phyloP scores from a whole-genome alignment of 2,888 invertebrate species.

The Furcula furcula region DNA sequence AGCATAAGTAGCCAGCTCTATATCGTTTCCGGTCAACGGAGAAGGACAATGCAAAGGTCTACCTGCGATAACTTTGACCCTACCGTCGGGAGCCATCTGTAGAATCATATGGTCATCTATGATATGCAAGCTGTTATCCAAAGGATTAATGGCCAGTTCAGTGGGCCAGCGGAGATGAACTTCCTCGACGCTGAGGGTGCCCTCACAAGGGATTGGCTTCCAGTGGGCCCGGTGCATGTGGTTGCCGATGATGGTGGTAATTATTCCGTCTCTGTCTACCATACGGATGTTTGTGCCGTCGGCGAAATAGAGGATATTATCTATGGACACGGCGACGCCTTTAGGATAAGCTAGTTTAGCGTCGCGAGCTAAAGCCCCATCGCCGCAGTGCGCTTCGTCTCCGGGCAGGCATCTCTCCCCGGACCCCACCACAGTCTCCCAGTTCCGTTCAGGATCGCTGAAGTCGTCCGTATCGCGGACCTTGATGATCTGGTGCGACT shows the following conservation, averaged over 20 bases:
- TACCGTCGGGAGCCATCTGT: conserved; percentile 94
- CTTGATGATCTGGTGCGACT: conserved; percentile 95
- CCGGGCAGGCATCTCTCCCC: conserved; percentile 96
- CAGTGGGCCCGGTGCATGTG: conserved; percentile 96
- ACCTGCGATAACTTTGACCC: conserved; percentile 96
- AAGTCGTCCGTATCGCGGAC: conserved; percentile 92
- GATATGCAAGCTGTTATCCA: conserved; percentile 97
- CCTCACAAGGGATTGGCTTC: conserved; percentile 96
- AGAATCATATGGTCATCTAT: conserved; percentile 98
- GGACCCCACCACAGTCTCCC: conserved; percentile 97
- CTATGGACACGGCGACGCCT: conserved; percentile 96
- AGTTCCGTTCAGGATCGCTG: conserved; percentile 93
- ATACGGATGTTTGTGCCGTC: conserved; percentile 97
- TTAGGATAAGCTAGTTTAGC: conserved; percentile 98
- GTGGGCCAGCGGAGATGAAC: conserved; percentile 98
- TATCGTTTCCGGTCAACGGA: conserved; percentile 88
- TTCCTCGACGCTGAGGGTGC: conserved; percentile 94
- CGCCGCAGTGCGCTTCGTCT: conserved; percentile 97
- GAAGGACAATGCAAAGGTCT: conserved; percentile 96
- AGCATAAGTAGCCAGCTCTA: conserved; percentile 94
- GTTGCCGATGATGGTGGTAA: conserved; percentile 95
- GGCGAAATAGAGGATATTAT: conserved; percentile 96
- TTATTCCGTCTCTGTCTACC: conserved; percentile 95
- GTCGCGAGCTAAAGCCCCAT: conserved; percentile 94
- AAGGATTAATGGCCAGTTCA: conserved; percentile 95